Evolutionary conservation across 2,797 vertebrate species (phyloP), one percentile per base, ranked within the genome.

Genomic region (Scolopax rusticola): DNA sequence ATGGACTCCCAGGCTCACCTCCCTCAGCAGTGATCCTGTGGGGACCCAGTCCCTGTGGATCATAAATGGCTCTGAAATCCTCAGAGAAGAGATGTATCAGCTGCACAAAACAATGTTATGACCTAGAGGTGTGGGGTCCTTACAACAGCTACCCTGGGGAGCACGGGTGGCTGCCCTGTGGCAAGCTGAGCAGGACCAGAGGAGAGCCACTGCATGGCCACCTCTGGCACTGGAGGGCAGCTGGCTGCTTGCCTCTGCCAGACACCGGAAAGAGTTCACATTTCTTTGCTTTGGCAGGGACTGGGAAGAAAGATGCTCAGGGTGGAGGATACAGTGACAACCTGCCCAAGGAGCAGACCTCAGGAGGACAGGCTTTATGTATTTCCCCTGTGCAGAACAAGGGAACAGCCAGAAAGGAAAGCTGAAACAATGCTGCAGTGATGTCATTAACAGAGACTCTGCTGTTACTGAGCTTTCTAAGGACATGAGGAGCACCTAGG

Each of bases 201-300:
- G 5, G 23, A 4, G 15, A 41, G 50, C 43, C 24, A 45, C 30
- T 1, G 6, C 54, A 21, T 1, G 4, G 60, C 21, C 3, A 0
- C n/a, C 12, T 5, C 51, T 1, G 3, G 6, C 6, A 16, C 36
- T 57, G 38, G 25, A 21, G 28, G 17, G 28, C 18, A 51, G 24
- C 19, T 2, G 3, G 25, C 28, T 54, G 12, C 56, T 61, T 27
- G 36, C 16, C 51, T 64, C 24, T 19, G 53, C 3, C 41, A 41
- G n/a, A 17, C 47, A 27, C 28, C 76, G 50, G 30, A 45, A 75
- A 28, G 17, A 54, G 40, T 18, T 21, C 41, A n/a, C 43, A 14
- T 50, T 61, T 8, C 75, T 36, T 60, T 63, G 27, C 43, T 80
- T 61, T 70, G 54, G 41, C 32, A 41, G 38, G 15, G 25, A 53